Evolutionary conservation across 2,113 vertebrate genomes (phyloP).

Genomic region (Theropithecus gelada): DNA sequence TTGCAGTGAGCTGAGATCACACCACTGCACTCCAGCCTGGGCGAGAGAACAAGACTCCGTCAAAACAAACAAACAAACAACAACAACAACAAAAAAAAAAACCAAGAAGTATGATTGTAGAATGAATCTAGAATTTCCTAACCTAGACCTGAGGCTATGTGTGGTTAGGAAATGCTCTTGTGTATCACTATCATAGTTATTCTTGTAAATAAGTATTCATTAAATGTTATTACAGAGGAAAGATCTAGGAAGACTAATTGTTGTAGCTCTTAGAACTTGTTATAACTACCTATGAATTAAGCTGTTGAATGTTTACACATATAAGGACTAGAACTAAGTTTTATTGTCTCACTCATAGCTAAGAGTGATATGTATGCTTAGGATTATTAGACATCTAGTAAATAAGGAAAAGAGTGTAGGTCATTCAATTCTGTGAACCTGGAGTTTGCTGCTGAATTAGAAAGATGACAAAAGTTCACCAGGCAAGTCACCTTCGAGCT

Average conservation of each 20-base stretch:
- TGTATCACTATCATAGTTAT: neutral
- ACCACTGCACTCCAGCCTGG: no score
- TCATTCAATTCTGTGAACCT: neutral
- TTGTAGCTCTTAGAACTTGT: neutral
- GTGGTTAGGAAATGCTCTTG: neutral
- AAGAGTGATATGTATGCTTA: neutral
- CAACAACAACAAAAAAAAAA: no score
- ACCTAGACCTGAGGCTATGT: neutral
- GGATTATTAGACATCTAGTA: neutral
- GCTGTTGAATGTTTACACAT: neutral
- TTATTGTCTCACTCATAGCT: neutral
- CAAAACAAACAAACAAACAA: no score
- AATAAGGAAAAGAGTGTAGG: neutral
- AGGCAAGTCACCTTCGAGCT: constrained; percentile 58
- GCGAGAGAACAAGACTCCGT: no score
- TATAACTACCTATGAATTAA: neutral
- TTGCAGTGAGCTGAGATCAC: no score
- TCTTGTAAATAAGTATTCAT: neutral
- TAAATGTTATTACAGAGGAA: neutral
- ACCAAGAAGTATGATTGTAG: neutral
- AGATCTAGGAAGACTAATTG: neutral
- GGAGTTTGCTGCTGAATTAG: constrained; percentile 45
- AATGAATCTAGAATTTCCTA: neutral
- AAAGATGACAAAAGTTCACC: constrained; percentile 58
- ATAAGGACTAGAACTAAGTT: neutral